These are phyloP conservation scores for Tanypteryx hageni DNA, from an alignment of 2,888 invertebrate genomes.

Conservation along the genomic window DNA sequence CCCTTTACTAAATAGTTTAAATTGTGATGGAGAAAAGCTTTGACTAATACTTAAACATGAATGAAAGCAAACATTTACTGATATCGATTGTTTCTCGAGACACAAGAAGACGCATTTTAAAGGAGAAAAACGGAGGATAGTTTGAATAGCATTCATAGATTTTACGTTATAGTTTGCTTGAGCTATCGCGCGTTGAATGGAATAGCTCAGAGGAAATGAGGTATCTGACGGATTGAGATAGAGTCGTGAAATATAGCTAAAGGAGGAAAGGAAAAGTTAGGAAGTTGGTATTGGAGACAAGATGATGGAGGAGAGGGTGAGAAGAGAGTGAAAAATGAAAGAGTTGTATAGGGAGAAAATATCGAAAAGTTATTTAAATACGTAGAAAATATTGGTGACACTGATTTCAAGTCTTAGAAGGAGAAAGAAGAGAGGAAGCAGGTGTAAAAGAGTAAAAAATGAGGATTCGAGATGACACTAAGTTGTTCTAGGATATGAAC, in stretches of 20 bases:
- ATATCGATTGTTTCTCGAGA: too few species aligned
- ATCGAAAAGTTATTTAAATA: neutral
- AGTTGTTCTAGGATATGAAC: neutral
- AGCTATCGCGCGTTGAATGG: too few species aligned
- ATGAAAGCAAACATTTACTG: too few species aligned
- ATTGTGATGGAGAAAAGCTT: too few species aligned
- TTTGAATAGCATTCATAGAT: too few species aligned
- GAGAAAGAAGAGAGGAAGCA: neutral
- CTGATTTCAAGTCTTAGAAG: neutral
- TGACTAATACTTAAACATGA: too few species aligned
- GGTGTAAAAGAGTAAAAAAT: neutral
- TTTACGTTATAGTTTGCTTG: too few species aligned
- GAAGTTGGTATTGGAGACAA: constrained; percentile 1
- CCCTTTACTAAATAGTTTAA: too few species aligned
- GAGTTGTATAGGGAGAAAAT: neutral
- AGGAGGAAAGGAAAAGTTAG: neutral
- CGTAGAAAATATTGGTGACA: neutral
- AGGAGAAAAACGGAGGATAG: too few species aligned
- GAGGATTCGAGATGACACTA: constrained; percentile 10
- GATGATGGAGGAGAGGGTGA: neutral
- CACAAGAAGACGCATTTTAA: too few species aligned
- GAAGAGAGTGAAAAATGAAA: neutral
- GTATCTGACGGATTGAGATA: neutral
- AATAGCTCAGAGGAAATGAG: too few species aligned
- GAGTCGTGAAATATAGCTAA: neutral